Evolutionary conservation across 2,113 vertebrate species (phyloP), one percentile per base, ranked within the genome.

Genomic region (Tupaia chinensis): DNA sequence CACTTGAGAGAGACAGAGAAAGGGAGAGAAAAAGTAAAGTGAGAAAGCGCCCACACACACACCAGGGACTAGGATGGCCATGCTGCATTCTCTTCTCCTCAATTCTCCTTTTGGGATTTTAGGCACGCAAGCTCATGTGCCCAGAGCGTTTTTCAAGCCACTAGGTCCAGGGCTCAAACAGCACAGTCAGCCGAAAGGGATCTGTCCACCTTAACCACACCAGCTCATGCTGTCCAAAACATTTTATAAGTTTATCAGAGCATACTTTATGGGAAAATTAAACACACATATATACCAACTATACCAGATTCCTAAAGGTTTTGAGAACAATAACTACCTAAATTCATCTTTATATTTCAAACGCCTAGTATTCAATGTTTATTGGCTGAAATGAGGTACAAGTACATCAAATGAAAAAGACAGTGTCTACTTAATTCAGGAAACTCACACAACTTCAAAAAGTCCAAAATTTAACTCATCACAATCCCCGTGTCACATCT

Each of bases 351-450:
- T 65, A 73, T 23, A 90, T 23, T 58, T 54, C 60, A 78, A 90
- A 86, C 44, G 32, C 11, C 78, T 78, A 81, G 20, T 53, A 83
- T 34, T 95, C 44, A 87, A 25, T 9, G 27, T 73, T 32, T 87
- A 12, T 16, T 65, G 25, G 63, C 34, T 85, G 9, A 73, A 79
- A 95, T 19, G 20, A 82, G 56, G 84, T 20, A 78, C n/a, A 72
- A 9, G 44, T 17, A 25, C 5, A 78, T 25, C 68, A 96, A 97
- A 86, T 44, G 58, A 77, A 92, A 80, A 77, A 92, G 76, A 73
- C 5, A 85, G 9, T 58, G 54, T 84, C 72, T n/a, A 91, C 53
- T 87, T 60, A 80, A 80, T 83, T 91, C 63, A 91, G 61, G n/a
- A 94, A 20, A 91, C 65, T 79, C 20, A 65, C 3, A 78, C 20